These are phyloP conservation scores for Acropternis orthonyx DNA, from an alignment of 2,797 vertebrate species.

Conservation along the genomic window DNA sequence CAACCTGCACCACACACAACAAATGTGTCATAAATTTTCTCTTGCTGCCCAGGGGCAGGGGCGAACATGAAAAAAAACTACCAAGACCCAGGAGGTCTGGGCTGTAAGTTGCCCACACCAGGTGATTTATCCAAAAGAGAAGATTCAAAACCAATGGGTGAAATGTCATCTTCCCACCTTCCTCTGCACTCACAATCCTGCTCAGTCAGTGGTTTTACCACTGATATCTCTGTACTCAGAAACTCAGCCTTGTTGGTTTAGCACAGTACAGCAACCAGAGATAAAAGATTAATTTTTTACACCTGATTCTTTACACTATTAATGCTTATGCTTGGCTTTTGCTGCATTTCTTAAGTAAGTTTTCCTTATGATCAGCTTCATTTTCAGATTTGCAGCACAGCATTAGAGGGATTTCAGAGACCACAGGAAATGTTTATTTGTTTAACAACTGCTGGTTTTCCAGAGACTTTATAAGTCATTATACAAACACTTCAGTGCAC, in stretches of 20 bases:
- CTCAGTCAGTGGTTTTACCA: neutral
- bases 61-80: neutral
- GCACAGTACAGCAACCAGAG: neutral
- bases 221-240: neutral
- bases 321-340: neutral
- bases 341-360: neutral
- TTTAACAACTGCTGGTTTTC: conserved; percentile 8
- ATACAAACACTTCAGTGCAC: conserved; percentile 1
- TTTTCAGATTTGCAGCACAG: conserved; percentile 9
- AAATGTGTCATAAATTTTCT: neutral
- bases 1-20: neutral
- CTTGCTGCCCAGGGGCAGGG: neutral
- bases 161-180: neutral
- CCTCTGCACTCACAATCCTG: neutral
- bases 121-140: neutral
- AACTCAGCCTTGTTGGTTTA: neutral
- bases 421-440: conserved; percentile 33
- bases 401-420: neutral
- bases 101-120: neutral
- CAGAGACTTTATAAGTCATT: conserved; percentile 12
- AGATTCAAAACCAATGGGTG: neutral
- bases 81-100: neutral
- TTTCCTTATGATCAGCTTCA: neutral
- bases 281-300: neutral
- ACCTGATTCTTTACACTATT: neutral